Evolutionary conservation across 1,140 invertebrate species (phyloP), one percentile per base, ranked within the genome.

Genomic region (Araneus ventricosus): DNA sequence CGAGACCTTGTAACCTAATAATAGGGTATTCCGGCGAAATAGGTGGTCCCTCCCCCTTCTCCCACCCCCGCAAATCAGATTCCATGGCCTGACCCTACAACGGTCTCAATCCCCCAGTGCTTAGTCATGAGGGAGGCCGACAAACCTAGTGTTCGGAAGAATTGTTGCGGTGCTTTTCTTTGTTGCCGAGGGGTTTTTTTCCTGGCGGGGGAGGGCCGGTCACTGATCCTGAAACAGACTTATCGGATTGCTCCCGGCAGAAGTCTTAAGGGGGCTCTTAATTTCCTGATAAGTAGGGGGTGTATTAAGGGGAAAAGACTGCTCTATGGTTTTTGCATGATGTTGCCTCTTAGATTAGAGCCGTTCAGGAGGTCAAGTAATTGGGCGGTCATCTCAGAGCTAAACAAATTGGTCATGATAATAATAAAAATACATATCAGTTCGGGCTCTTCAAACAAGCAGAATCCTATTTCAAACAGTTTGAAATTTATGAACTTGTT

Each of bases 1-100:
- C 41, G 80, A 82, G 80, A 52, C 80, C 80, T 82, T 52, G 37
- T 82, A 82, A 82, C 80, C 80, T 82, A 82, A 82, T 82, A 82
- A 82, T 45, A 41, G 80, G 80, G 80, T 52, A 82, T 45, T 52
- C 80, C 37, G n/a, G 41, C 1, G 80, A 45, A 52, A 41, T 45
- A 82, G 41, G 41, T 45, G 37, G 79, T 22, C 41, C 37, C 39
- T 30, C 80, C 22, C 37, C 39, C 80, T 34, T 8, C 27, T 17
- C 70, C 70, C 34, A 30, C 70, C 70, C 70, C 70, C 70, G 37
- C 80, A 82, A 82, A 82, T 82, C 80, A 82, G 80, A 82, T 82
- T 82, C 80, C 37, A 82, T 52, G 8, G 37, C 37, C 80, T 17
- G 67, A 70, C 79, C 79, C 80, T 41, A 52, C 67, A 75, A 17